Evolutionary conservation across 2,797 vertebrate genomes (phyloP), one percentile per base, ranked within the genome.

Genomic region (Mormyrus hasselquistii): DNA sequence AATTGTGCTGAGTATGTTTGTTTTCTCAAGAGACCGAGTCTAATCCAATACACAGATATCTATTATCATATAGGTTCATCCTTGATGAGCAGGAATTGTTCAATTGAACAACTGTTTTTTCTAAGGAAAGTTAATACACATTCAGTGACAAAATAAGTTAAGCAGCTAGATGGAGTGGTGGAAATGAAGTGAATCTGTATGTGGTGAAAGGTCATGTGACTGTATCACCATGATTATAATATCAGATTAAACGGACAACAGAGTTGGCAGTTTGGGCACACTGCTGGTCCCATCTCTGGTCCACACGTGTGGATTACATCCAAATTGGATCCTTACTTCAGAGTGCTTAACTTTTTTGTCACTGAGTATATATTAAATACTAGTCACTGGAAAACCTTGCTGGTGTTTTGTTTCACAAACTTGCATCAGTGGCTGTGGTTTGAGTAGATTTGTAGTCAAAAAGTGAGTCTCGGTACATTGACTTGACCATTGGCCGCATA

Each of bases 341-440:
- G 55, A 19, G 19, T 57, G 55, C 55, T 57, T 59, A 59, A 59
- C 57, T 59, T 9, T 62, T 62, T 73, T 73, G 12, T 29, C 22
- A 38, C 25, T 34, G 25, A 69, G 57, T 69, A 41, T 41, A 76
- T 41, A 38, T 76, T 19, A 76, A 38, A 76, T 41, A 76, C 69
- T 76, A 76, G 69, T 76, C 69, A 76, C 38, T 79, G 73, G 73
- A 44, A 79, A 79, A 79, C 73, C 73, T 38, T 79, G 38, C 73
- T 73, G 25, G 9, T 34, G 1, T 73, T 79, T 79, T 79, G 38
- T 47, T 52, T 55, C 84, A 62, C 57, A 59, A 4, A 19, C 38
- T 79, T 79, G 34, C 73, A 79, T 79, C 25, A 69, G 10, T 69
- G 65, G 65, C 65, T 79, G 38, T 38, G 73, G 73, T 38, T 19